A percentile compares a stretch with the other conserved stretches of the same genome.
Conservation (phyloP, 2,888 invertebrate species). For the Alloscopus bannaensis region DNA sequence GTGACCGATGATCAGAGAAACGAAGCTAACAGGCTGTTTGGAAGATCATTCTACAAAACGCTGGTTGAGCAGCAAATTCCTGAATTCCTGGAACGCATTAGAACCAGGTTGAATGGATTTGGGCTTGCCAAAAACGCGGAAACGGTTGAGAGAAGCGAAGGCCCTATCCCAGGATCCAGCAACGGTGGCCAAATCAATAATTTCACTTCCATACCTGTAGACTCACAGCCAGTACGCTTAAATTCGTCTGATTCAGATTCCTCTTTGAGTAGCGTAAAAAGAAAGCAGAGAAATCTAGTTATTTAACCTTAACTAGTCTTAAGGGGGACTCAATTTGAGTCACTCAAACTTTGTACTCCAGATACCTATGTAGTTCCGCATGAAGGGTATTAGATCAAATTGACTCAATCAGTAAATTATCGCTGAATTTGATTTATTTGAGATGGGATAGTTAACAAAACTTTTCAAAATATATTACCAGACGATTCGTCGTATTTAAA, state of each 20-base stretch:
- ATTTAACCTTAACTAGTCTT: slow-evolving; percentile 34
- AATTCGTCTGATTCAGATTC: slow-evolving; percentile 55
- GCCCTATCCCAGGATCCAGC: background rate
- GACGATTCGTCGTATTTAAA: no score
- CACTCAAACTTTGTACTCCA: no score
- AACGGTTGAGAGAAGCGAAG: no score
- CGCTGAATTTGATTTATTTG: no score
- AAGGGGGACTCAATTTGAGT: no score
- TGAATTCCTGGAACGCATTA: slow-evolving; percentile 46
- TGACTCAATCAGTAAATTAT: no score
- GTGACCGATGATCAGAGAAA: slow-evolving; percentile 82
- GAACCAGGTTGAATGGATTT: slow-evolving; percentile 19
- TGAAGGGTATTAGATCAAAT: no score
- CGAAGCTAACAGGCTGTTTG: slow-evolving; percentile 81
- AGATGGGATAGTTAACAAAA: background rate
- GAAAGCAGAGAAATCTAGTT: slow-evolving; percentile 40
- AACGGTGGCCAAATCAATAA: background rate
- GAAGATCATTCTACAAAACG: slow-evolving; percentile 64
- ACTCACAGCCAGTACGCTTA: slow-evolving; percentile 23
- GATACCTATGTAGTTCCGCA: no score
- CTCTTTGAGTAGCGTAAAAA: slow-evolving; percentile 15
- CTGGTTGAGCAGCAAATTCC: slow-evolving; percentile 66
- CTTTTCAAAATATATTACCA: slow-evolving; percentile 1
- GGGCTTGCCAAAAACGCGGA: no score
- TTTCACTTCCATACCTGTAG: slow-evolving; percentile 35